A percentile compares a stretch with the other conserved stretches of the same genome.
Conservation (phyloP, 2,888 invertebrate genomes). For the Bhutanitis thaidina region DNA sequence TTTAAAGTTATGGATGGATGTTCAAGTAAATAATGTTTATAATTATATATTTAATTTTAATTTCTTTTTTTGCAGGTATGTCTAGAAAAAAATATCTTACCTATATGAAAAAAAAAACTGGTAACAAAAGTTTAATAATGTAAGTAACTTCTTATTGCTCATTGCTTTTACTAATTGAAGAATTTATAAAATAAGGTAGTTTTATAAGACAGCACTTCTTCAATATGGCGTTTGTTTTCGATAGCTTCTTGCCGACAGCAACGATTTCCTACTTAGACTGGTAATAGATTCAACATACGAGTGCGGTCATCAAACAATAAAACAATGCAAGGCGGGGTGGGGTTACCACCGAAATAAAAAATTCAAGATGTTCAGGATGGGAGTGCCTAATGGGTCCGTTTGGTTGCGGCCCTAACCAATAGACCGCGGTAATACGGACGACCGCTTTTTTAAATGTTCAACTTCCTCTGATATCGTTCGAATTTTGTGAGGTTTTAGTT, state of each 20-base stretch:
- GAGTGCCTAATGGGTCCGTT: constrained; percentile 64
- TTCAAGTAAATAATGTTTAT: too few relatives aligned
- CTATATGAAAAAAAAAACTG: background rate
- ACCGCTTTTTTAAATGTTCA: constrained; percentile 14
- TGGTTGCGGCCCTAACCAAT: constrained; percentile 44
- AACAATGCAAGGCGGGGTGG: constrained; percentile 75
- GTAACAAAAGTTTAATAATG: background rate
- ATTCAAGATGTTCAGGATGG: constrained; percentile 69
- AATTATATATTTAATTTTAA: background rate
- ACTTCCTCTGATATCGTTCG: constrained; percentile 5
- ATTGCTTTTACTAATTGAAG: constrained; percentile 13
- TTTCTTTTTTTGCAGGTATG: constrained; percentile 28
- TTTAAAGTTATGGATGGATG: too few relatives aligned
- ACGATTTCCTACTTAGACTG: too few relatives aligned
- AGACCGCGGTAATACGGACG: constrained; percentile 37
- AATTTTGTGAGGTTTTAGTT: too few relatives aligned
- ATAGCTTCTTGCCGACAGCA: too few relatives aligned
- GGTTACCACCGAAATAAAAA: constrained; percentile 66
- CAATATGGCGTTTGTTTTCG: too few relatives aligned
- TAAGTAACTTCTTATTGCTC: constrained; percentile 3
- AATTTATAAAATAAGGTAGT: too few relatives aligned
- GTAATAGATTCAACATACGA: background rate
- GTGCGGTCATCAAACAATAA: constrained; percentile 47
- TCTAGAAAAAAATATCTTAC: constrained; percentile 11
- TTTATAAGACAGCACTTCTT: too few relatives aligned